A percentile compares a stretch with the other conserved stretches of the same genome.
Conservation (phyloP, 2,888 invertebrate species). For the Calephelis perditalis region DNA sequence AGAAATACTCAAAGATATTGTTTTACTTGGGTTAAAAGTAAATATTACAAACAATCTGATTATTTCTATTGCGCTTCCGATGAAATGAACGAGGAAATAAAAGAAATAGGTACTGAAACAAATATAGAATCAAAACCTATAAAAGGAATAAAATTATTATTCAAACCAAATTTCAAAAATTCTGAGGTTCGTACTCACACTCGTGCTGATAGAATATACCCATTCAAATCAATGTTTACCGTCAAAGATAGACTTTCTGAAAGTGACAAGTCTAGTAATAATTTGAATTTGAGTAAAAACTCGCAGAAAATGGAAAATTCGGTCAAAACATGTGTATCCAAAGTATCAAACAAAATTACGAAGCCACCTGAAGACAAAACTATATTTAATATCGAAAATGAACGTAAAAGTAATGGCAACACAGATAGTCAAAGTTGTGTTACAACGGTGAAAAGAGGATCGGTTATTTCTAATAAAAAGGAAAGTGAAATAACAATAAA, state of each 20-base stretch:
- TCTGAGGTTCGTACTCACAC: constrained; percentile 20
- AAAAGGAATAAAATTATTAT: constrained; percentile 26
- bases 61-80: background rate
- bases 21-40: constrained; percentile 16
- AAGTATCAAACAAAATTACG: background rate
- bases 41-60: constrained; percentile 5
- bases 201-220: constrained; percentile 23
- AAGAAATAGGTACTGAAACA: background rate
- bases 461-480: constrained; percentile 19
- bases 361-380: background rate
- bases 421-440: background rate
- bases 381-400: background rate
- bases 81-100: background rate
- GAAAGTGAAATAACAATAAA: constrained; percentile 25
- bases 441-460: background rate
- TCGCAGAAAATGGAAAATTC: background rate
- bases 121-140: background rate
- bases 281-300: background rate
- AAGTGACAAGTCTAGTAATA: background rate
- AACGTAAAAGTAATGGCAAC: background rate
- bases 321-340: background rate
- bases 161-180: constrained; percentile 27
- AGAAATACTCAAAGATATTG: constrained; percentile 11
- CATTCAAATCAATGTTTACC: constrained; percentile 21
- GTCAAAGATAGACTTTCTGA: constrained; percentile 13